Conservation (phyloP, 2,888 invertebrate species). For the Orchesellides sinensis region DNA sequence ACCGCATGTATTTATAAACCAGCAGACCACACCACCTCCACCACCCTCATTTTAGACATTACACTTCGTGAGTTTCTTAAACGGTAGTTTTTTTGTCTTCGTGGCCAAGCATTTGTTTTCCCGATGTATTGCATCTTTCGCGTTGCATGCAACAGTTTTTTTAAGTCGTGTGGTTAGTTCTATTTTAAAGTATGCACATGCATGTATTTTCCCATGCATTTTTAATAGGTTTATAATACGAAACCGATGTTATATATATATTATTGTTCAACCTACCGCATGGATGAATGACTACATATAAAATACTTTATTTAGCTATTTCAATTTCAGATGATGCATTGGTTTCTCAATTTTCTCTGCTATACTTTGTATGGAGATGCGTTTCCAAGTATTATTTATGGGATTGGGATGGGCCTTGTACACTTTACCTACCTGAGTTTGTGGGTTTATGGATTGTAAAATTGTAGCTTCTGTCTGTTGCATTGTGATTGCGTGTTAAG, state of each 20-base stretch:
- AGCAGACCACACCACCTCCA: background rate
- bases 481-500: background rate
- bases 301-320: no score
- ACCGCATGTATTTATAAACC: conserved; percentile 5
- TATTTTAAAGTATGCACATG: conserved; percentile 10
- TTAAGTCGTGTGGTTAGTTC: conserved; percentile 1
- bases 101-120: no score
- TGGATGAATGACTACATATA: conserved; percentile 43
- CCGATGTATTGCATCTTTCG: no score
- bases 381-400: conserved; percentile 37
- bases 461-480: conserved; percentile 4
- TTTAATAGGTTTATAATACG: no score
- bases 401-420: conserved; percentile 20
- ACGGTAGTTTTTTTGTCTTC: no score
- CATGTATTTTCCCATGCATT: no score
- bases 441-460: conserved; percentile 31
- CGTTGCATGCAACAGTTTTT: no score
- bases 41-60: no score
- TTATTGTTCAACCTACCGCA: conserved; percentile 30
- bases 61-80: no score
- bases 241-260: background rate
- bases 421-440: conserved; percentile 27
- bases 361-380: background rate
- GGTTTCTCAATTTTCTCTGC: conserved; percentile 45
- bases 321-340: conserved; percentile 52